Evolutionary conservation across 2,113 vertebrate genomes (phyloP), one percentile per base, ranked within the genome.

Genomic region (Sphaerodactylus townsendi): DNA sequence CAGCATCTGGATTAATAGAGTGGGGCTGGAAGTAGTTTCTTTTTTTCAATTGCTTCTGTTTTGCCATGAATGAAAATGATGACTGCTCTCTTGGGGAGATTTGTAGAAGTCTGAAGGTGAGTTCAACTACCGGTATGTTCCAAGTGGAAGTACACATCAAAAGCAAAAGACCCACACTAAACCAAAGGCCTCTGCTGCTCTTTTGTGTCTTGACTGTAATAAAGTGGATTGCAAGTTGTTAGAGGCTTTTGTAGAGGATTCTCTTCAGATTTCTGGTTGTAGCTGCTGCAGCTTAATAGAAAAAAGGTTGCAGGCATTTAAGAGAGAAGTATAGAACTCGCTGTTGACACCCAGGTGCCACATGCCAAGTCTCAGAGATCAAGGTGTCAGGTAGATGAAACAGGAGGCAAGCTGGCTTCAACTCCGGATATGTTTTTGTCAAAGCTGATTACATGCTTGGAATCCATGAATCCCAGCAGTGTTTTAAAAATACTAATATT

Each of bases 131-230:
- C n/a, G n/a, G n/a, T n/a, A 44, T 37, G 25, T 28, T 17, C 56
- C 46, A 30, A 76, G 69, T 77, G 56, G 59, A 81, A 81, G 75
- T 1, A 72, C 25, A 70, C 75, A 82, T 82, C 73, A 82, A 56
- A 70, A 81, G 70, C 53, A 66, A 25, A 50, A 56, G 30, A 25
- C 41, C 41, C 15, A 28, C n/a, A 56, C 59, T 56, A 77, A 50
- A 77, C 71, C 56, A 64, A 81, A 84, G 7, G 46, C 41, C 35
- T 81, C 83, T 46, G 25, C 44, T 23, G 70, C 64, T 75, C 65
- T 64, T 48, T 37, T 64, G 59, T 81, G 56, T 46, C 41, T 48
- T 14, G 46, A 71, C 59, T 30, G 30, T 35, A n/a, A 77, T 71
- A 77, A 48, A 64, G 68, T 56, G 56, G 46, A 85, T 37, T 84